A percentile compares a stretch with the other conserved stretches of the same genome.
Conservation (phyloP, 2,797 vertebrate genomes). For the Anas bahamensis region DNA sequence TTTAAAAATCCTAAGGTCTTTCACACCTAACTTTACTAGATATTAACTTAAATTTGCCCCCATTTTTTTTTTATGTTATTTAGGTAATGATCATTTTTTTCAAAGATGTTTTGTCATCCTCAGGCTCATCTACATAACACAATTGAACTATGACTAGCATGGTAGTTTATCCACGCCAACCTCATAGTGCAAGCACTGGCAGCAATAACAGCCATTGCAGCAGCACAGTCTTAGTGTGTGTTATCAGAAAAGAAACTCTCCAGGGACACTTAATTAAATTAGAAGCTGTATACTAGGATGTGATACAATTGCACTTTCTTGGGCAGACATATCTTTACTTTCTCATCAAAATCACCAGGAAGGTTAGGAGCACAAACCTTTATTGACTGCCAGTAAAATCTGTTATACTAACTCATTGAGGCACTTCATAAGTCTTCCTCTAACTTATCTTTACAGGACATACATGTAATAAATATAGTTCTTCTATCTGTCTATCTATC, state of each 20-base stretch:
- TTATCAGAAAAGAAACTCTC: background rate
- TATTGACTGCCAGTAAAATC: constrained; percentile 15
- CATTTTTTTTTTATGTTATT: background rate
- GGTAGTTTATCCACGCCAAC: background rate
- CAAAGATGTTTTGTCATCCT: background rate
- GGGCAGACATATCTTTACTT: background rate
- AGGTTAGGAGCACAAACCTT: background rate
- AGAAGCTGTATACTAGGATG: background rate
- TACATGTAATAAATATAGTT: background rate
- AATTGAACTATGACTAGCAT: background rate
- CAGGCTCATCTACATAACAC: background rate
- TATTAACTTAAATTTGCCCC: background rate
- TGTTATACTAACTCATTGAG: background rate
- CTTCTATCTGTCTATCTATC: background rate
- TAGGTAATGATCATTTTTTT: background rate
- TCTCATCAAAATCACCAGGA: constrained; percentile 23
- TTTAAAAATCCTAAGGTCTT: background rate
- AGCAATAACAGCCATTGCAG: background rate
- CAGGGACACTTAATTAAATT: constrained; percentile 10
- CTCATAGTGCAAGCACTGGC: background rate
- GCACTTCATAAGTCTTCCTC: constrained; percentile 39
- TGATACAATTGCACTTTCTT: background rate
- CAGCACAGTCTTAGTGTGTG: background rate
- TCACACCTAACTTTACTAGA: background rate
- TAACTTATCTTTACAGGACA: background rate